Base-by-base conservation (phyloP, 2,888 invertebrate species). In the Caenorhabditis sp. region DNA sequence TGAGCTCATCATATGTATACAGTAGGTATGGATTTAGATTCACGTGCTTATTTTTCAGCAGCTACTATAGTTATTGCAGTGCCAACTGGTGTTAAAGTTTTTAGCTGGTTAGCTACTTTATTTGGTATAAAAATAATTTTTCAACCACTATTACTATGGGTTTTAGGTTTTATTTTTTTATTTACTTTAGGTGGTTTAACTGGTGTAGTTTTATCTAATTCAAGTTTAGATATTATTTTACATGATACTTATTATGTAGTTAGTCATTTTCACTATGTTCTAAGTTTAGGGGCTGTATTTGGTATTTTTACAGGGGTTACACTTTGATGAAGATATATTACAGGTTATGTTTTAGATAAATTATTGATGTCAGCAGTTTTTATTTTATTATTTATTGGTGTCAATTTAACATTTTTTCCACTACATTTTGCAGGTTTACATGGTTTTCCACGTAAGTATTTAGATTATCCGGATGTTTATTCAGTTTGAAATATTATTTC, bases 1-100 rank as follows among this genome's bases (percentile, higher is more conserved):
- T 93, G 93, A 91, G 93, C 93, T 10, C 93, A 93, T 88, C 93
- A 93, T 88, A 93, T 93, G 91, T 94, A 93, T 89, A 93, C 93
- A 1, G 92, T 93, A 43, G 93, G 93, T 0, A 92, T 93, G 91
- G 93, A 93, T 89, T 92, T 93, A 70, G 93, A 93, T 89, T 93
- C 93, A 0, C 92, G 93, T 89, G 93, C 93, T 25, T 93, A 93
- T 88, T 93, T 93, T 88, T 93, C 93, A 0, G 92, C 93, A 57
- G 93, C 93, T 0, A 93, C 93, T 21, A 93, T 93, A 91, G 92
- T 93, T 91, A 93, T 93, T 93, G 93, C 93, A 0, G 91, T 93
- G 0, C 93, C 93, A 0, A 93, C 93, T 21, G 93, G 93, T 81
- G 92, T 93, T 91, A 93, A 93, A 91, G 91, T 93, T 90, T 93